Conservation (phyloP, 2,797 vertebrate genomes). For the Peromyscus aztecus region DNA sequence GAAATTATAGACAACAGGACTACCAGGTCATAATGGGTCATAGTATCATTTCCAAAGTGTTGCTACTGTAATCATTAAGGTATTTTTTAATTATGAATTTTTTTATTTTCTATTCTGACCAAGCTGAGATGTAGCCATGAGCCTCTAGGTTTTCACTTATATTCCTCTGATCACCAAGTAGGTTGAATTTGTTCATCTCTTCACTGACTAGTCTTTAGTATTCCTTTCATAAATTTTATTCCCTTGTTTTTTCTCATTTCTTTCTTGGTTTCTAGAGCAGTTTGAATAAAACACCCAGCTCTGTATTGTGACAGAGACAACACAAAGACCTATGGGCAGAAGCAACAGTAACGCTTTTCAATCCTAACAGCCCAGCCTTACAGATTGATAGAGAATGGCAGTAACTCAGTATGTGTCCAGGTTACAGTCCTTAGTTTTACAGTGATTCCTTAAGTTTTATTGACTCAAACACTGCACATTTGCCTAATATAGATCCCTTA, state of each 20-base stretch:
- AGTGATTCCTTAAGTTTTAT: conserved; percentile 54
- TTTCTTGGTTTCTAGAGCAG: conserved; percentile 40
- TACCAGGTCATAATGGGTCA: background rate
- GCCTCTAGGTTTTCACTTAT: background rate
- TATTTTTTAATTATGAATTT: background rate
- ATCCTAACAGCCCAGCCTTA: background rate
- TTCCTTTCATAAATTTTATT: conserved; percentile 23
- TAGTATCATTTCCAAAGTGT: background rate
- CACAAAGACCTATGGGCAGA: background rate
- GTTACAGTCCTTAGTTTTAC: background rate
- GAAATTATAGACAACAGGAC: background rate
- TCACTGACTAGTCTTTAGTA: background rate
- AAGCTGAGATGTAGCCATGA: background rate
- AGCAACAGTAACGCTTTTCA: background rate
- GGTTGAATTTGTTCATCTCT: background rate
- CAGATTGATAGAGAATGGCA: conserved; percentile 12
- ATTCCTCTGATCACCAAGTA: conserved; percentile 15
- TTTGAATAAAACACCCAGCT: conserved; percentile 16
- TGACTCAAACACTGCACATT: background rate
- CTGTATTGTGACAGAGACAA: background rate
- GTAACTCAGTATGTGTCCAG: background rate
- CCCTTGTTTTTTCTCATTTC: background rate
- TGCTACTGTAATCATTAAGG: background rate
- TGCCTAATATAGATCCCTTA: background rate
- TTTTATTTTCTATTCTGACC: conserved; percentile 27